A percentile compares a stretch with the other conserved stretches of the same genome.
phyloP scores from a whole-genome alignment of 1,140 invertebrate species.

The Aphis gossypii region DNA sequence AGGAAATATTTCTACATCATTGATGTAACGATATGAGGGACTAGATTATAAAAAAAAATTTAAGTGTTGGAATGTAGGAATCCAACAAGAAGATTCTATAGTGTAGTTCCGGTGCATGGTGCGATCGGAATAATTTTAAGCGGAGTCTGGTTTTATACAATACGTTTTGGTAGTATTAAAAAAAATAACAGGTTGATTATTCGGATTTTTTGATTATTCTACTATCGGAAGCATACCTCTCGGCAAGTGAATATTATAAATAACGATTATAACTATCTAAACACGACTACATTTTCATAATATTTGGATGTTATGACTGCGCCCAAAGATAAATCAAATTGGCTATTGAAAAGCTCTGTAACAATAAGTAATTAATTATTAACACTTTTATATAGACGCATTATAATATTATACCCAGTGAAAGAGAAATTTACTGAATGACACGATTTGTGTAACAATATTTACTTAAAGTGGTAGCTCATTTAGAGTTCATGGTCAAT shows the following conservation, averaged over 20 bases:
- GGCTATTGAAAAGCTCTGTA: not conserved
- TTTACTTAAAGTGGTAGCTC: not conserved
- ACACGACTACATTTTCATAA: not conserved
- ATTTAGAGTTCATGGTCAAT: slow-evolving; percentile 18
- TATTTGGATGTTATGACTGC: not conserved
- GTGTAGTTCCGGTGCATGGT: not conserved
- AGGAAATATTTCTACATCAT: not conserved
- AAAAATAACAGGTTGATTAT: not conserved
- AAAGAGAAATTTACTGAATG: not conserved
- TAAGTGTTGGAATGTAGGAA: slow-evolving; percentile 26
- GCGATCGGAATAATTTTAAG: not conserved
- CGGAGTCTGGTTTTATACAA: not conserved
- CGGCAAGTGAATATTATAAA: not conserved
- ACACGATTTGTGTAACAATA: slow-evolving; percentile 10
- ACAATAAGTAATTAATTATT: slow-evolving; percentile 10
- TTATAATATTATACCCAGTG: not conserved
- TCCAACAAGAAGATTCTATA: not conserved
- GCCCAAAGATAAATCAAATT: not conserved
- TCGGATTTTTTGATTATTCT: not conserved
- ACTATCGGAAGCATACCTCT: not conserved
- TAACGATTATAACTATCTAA: not conserved
- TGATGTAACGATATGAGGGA: not conserved
- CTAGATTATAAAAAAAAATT: not conserved
- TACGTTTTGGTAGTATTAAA: not conserved
- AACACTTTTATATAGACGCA: not conserved